Conservation (phyloP, 2,113 vertebrate genomes). For the Pelmatolapia mariae region DNA sequence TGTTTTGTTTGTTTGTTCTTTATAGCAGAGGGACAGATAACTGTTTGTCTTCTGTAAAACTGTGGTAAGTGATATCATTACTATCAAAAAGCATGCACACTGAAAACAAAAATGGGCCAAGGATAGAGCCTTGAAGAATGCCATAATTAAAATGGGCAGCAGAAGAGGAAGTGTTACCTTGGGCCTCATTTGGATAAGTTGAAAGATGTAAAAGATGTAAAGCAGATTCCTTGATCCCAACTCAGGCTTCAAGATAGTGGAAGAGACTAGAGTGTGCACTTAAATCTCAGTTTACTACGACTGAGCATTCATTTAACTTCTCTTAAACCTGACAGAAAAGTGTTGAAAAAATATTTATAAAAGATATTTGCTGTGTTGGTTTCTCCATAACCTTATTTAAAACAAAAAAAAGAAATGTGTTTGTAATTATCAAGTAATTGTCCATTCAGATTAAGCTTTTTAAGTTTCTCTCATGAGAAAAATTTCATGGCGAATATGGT, state of each 20-base stretch:
- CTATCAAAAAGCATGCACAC: background rate
- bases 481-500: constrained; percentile 42
- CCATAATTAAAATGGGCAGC: background rate
- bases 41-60: background rate
- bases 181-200: background rate
- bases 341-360: background rate
- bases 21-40: background rate
- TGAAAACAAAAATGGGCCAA: background rate
- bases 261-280: background rate
- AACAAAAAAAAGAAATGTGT: background rate
- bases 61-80: background rate
- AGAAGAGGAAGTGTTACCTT: background rate
- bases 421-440: background rate
- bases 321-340: background rate
- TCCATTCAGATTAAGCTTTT: background rate
- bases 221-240: background rate
- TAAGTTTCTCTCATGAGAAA: background rate
- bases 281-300: background rate
- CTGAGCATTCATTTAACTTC: background rate
- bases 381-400: background rate
- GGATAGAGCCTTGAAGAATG: background rate
- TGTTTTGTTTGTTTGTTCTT: background rate
- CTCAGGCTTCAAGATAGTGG: background rate
- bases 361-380: background rate
- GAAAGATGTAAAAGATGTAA: background rate